Evolutionary conservation across 2,113 vertebrate species (phyloP), one percentile per base, ranked within the genome.

Genomic region (Clarias gariepinus): DNA sequence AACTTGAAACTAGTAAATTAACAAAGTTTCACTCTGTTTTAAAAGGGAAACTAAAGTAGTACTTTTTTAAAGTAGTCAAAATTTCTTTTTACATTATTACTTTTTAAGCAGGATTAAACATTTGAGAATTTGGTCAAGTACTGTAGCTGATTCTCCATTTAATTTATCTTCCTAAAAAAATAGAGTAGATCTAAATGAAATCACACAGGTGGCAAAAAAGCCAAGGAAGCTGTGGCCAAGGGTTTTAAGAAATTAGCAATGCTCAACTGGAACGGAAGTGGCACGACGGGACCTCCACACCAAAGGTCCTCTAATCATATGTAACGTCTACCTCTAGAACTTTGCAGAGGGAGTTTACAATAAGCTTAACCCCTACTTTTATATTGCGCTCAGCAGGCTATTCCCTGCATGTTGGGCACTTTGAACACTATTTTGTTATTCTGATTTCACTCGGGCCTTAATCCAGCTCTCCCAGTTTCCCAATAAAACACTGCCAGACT

Each of bases 351-450:
- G 93, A 95, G 93, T 96, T 96, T 95, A 91, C 95, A 92, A 97
- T 96, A 90, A 95, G 95, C 95, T 96, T 97, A 95, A 96, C 95
- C 96, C 92, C 94, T 90, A 93, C 93, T 95, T 95, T 94, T 96
- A 95, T 95, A 95, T 94, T 93, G 91, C 91, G 91, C 95, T 92
- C 95, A 97, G 96, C 95, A 94, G 95, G 95, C 92, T 93, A 90
- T 90, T 92, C 91, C 94, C 94, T 94, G 92, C 95, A 96, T 95
- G 92, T 94, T 94, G 95, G 93, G 92, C 92, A 93, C 95, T 94
- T 94, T 95, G 93, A 96, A 95, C 92, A 95, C 92, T 95, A 94
- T 93, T 94, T 95, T 93, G 93, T 93, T 94, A 93, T 92, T 95
- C 91, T 92, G 93, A 93, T 93, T 95, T 93, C 93, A 94, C 93